Conservation (phyloP, 2,113 vertebrate genomes). For the Agelaius phoeniceus region DNA sequence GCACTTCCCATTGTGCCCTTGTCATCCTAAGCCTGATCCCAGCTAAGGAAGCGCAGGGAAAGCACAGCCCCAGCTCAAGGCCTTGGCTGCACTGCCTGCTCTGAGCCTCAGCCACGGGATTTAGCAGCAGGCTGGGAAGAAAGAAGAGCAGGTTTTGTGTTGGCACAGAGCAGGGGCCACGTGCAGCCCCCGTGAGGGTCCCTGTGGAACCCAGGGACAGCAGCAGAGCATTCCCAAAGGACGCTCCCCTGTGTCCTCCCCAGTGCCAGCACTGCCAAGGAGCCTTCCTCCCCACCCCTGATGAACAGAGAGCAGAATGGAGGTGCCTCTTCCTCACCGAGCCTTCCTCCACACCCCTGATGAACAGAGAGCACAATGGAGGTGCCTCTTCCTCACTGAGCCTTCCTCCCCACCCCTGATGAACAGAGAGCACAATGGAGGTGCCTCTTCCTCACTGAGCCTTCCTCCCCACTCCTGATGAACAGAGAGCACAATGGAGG, state of each 20-base stretch:
- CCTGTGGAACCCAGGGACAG: fast-evolving
- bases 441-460: background rate
- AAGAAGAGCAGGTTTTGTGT: background rate
- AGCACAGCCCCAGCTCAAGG: fast-evolving
- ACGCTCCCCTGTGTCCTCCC: fast-evolving
- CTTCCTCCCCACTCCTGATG: fast-evolving
- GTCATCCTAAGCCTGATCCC: background rate
- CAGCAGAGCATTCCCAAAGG: fast-evolving
- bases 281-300: background rate
- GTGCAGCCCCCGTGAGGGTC: no score
- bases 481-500: no score
- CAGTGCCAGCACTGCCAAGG: fast-evolving
- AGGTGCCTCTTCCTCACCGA: background rate
- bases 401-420: background rate
- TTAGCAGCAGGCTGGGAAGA: background rate
- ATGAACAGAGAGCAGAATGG: no score
- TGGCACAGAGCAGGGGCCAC: background rate
- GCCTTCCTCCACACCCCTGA: background rate
- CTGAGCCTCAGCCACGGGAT: background rate
- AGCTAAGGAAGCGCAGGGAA: background rate
- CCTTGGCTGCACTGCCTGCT: fast-evolving
- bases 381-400: background rate
- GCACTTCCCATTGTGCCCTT: slow-evolving; percentile 8
- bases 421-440: no score
- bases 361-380: no score